phyloP scores from a whole-genome alignment of 2,113 vertebrate genomes.

The Lonchura striata region DNA sequence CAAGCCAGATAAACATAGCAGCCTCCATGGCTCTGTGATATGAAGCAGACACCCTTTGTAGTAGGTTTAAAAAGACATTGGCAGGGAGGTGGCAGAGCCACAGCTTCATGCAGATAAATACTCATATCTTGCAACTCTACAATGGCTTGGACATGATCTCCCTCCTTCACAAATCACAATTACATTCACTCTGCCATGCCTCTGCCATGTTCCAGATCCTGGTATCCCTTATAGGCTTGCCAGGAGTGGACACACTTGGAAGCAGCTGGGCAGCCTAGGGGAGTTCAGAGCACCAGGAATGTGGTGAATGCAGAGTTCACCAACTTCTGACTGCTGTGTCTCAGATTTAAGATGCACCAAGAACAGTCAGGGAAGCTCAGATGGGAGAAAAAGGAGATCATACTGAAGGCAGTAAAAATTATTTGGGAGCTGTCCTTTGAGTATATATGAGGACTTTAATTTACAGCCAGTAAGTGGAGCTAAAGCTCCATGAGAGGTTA shows the following conservation, averaged over 20 bases:
- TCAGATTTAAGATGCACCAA: neutral
- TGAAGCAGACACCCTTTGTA: neutral
- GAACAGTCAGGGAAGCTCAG: neutral
- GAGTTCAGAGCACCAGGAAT: neutral
- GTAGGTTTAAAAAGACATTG: neutral
- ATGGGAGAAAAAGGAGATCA: neutral
- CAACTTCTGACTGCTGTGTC: neutral
- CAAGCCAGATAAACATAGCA: neutral
- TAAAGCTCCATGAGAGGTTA: constrained; percentile 59
- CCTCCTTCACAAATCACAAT: neutral
- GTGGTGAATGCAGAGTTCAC: neutral
- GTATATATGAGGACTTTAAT: constrained; percentile 18
- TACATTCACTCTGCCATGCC: neutral
- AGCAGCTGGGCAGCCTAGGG: neutral
- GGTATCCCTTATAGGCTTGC: neutral
- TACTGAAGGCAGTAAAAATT: neutral
- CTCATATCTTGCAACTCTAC: neutral
- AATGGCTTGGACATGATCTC: neutral
- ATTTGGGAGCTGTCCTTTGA: neutral
- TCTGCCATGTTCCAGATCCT: neutral
- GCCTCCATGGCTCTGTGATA: neutral
- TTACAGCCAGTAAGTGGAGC: constrained; percentile 78
- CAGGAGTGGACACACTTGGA: neutral
- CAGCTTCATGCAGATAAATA: neutral
- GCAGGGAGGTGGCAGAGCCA: neutral